Evolutionary conservation across 2,888 invertebrate species (phyloP).

Genomic region (Rugalucina vietnamica): DNA sequence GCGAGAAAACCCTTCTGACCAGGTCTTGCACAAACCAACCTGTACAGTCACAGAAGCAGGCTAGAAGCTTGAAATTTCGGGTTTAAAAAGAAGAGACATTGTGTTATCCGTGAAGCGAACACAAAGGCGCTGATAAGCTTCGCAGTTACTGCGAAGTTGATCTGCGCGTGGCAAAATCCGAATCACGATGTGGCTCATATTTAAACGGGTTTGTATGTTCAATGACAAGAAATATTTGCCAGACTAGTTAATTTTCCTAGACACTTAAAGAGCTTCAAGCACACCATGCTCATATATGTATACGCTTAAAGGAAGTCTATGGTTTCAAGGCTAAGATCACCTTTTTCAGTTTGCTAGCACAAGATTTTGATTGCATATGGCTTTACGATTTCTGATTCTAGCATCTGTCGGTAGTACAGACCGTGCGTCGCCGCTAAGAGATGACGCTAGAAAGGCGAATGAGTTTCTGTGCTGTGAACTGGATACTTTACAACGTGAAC

Average conservation of each 20-base stretch:
- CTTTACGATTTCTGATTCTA: slow-evolving; percentile 65
- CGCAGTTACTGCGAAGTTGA: too few relatives aligned
- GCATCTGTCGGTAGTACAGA: slow-evolving; percentile 64
- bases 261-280: background rate
- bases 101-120: too few relatives aligned
- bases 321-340: background rate
- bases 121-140: too few relatives aligned
- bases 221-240: background rate
- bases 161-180: too few relatives aligned
- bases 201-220: background rate
- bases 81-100: too few relatives aligned
- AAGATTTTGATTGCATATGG: slow-evolving; percentile 44
- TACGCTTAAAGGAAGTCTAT: too few relatives aligned
- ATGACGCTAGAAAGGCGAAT: slow-evolving; percentile 72
- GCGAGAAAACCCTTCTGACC: too few relatives aligned
- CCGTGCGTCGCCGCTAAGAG: slow-evolving; percentile 48
- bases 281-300: too few relatives aligned
- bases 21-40: too few relatives aligned
- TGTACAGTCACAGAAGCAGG: too few relatives aligned
- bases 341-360: background rate
- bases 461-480: slow-evolving; percentile 76
- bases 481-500: slow-evolving; percentile 73
- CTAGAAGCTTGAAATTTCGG: too few relatives aligned
- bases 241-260: background rate
- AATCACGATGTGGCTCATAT: too few relatives aligned